Evolutionary conservation across 2,113 vertebrate genomes (phyloP).

Genomic region (Cairina moschata): DNA sequence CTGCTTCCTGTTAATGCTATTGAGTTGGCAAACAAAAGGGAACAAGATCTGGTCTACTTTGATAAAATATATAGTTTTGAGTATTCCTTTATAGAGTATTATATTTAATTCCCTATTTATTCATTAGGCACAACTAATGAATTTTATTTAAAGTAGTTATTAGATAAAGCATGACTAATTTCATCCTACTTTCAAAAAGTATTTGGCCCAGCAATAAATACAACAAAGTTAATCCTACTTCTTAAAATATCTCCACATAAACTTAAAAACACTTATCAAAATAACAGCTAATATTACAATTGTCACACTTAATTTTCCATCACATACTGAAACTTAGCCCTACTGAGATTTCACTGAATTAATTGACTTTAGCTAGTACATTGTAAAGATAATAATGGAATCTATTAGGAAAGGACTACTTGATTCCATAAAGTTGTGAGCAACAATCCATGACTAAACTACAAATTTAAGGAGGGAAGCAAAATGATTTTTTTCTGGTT

Average conservation of each 20-base stretch:
- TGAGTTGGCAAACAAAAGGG: background rate
- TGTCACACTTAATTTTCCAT: slow-evolving; percentile 20
- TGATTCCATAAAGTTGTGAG: slow-evolving; percentile 26
- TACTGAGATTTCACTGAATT: slow-evolving; percentile 7
- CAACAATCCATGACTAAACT: slow-evolving; percentile 55
- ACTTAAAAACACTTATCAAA: background rate
- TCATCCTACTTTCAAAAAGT: slow-evolving; percentile 1
- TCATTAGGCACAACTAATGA: background rate
- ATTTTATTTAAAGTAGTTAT: background rate
- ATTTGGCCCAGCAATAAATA: slow-evolving; percentile 9
- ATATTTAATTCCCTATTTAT: background rate
- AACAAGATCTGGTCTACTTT: background rate
- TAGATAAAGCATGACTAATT: background rate
- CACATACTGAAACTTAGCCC: background rate
- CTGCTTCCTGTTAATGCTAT: background rate
- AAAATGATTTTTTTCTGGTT: background rate
- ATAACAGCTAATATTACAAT: background rate
- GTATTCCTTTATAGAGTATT: background rate
- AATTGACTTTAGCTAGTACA: slow-evolving; percentile 30
- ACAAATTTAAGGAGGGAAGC: background rate
- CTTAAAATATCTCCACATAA: background rate
- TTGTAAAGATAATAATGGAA: slow-evolving; percentile 49
- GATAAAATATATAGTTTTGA: background rate
- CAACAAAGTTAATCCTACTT: slow-evolving; percentile 13
- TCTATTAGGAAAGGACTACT: slow-evolving; percentile 27